Evolutionary conservation across 1,140 invertebrate genomes (phyloP), one percentile per base, ranked within the genome.

Genomic region (Neodiprion fabricii): DNA sequence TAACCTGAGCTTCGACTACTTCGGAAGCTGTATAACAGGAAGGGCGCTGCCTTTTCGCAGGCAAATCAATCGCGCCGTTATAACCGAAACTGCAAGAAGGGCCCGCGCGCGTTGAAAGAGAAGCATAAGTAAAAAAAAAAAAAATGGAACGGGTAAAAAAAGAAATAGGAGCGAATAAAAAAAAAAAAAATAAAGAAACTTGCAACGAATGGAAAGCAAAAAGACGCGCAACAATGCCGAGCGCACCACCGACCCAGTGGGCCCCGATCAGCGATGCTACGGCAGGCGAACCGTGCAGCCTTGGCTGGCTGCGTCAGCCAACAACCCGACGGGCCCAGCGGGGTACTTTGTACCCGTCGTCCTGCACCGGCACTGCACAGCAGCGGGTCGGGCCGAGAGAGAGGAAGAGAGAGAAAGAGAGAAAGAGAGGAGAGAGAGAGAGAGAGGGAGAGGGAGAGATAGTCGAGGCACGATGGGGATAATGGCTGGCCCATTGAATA

Each of bases 401-500:
- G 8, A 61, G 11, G 8, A 9, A 17, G 10, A 53, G 9, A 53
- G 10, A 53, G 50, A 53, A 53, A 53, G 17, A 21, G 17, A 53
- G 10, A 53, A 1, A 1, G n/a, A n/a, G n/a, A 10, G 4, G n/a
- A 17, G 67, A n/a, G 14, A 68, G 73, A 48, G 70, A 50, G 3
- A 12, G 17, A 21, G 17, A 17, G n/a, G 4, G n/a, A 17, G 67
- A n/a, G 14, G 68, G 73, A 48, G 70, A 50, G 3, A 12, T 28
- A 5, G 14, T 12, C 70, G 70, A 14, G 68, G 14, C 12, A 28
- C 8, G n/a, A 14, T 12, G 17, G 84, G 78, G 80, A 84, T 85
- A 83, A 85, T 79, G 79, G 77, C 78, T 81, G 82, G 82, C 80
- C 85, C 83, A 85, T 83, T 85, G 82, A 86, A 87, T 85, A 85